Evolutionary conservation across 2,888 invertebrate species (phyloP).

Genomic region (Blomia tropicalis): DNA sequence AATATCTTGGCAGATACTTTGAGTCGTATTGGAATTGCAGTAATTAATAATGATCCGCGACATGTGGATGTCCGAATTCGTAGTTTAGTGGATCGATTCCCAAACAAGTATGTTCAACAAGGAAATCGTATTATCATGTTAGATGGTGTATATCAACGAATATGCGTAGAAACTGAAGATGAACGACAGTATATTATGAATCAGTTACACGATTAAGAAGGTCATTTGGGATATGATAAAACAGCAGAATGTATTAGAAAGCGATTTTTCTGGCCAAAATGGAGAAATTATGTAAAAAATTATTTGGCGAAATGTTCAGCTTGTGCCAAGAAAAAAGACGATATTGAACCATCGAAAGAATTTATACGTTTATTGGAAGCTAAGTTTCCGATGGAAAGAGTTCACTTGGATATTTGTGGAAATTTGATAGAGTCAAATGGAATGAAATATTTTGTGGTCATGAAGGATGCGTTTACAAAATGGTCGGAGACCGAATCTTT

Average conservation of each 20-base stretch:
- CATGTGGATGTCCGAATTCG: background rate
- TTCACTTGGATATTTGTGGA: constrained; percentile 24
- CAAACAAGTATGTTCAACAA: background rate
- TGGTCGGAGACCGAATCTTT: background rate
- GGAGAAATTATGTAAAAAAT: background rate
- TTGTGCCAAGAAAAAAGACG: background rate
- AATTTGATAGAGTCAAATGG: constrained; percentile 15
- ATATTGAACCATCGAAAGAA: background rate
- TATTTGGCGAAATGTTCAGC: background rate
- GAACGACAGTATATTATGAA: background rate
- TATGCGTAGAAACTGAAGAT: background rate
- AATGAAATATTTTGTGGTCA: constrained; percentile 26
- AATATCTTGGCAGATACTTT: background rate
- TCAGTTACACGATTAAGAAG: background rate
- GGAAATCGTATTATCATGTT: background rate
- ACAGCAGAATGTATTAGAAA: background rate
- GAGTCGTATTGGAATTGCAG: background rate
- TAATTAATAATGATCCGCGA: background rate
- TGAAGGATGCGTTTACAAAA: constrained; percentile 22
- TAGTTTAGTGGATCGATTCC: background rate
- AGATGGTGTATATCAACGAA: background rate
- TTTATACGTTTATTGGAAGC: too few species aligned
- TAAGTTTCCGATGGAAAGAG: background rate
- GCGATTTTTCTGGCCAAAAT: constrained; percentile 1
- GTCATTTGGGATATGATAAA: background rate